phyloP scores from a whole-genome alignment of 2,797 vertebrate genomes.

The Allobates femoralis region DNA sequence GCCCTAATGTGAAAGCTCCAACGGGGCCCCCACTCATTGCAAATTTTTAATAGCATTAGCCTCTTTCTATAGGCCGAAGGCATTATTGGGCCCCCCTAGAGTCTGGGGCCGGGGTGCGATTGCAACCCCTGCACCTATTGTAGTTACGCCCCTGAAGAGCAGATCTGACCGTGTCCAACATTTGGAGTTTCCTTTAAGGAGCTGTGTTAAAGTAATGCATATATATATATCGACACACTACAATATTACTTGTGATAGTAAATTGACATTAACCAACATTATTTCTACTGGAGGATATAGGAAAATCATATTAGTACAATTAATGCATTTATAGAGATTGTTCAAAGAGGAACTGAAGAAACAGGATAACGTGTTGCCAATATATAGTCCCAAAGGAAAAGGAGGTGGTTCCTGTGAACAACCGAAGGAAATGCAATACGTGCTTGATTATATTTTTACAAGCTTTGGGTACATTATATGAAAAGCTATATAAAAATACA shows the following conservation, averaged over 20 bases:
- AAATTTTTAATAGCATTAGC: too few relatives aligned
- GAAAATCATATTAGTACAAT: slow-evolving; percentile 49
- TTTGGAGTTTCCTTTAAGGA: too few relatives aligned
- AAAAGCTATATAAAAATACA: not conserved
- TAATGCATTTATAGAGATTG: slow-evolving; percentile 38
- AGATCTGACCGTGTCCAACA: too few relatives aligned
- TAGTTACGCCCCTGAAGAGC: too few relatives aligned
- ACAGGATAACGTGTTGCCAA: slow-evolving; percentile 46
- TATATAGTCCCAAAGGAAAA: slow-evolving; percentile 55
- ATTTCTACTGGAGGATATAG: slow-evolving; percentile 33
- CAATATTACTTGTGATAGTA: not conserved
- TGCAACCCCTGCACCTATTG: too few relatives aligned
- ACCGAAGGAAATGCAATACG: slow-evolving; percentile 33
- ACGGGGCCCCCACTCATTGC: too few relatives aligned
- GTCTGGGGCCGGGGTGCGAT: too few relatives aligned
- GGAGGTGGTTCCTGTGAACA: slow-evolving; percentile 55
- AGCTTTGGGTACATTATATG: not conserved
- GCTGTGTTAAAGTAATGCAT: not conserved
- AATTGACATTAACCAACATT: not conserved
- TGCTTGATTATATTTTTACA: slow-evolving; percentile 12
- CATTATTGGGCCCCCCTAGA: too few relatives aligned
- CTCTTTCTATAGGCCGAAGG: too few relatives aligned
- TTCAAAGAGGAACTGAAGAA: slow-evolving; percentile 46
- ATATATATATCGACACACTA: not conserved
- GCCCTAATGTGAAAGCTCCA: too few relatives aligned